Evolutionary conservation across 2,888 invertebrate species (phyloP).

Genomic region (Nycteola revayana): DNA sequence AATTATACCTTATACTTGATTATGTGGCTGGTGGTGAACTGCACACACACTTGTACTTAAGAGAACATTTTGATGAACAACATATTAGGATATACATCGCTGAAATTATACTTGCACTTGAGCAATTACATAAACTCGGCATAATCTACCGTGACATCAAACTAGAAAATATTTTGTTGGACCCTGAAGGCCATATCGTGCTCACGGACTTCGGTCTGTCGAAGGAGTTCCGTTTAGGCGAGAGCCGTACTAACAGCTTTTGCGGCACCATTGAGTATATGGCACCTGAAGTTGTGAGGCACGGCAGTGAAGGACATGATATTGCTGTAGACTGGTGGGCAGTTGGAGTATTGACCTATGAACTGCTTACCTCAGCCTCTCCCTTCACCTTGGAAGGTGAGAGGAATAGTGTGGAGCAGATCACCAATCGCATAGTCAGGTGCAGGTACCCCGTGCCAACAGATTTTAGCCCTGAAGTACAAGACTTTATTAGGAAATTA

Average conservation of each 20-base stretch:
- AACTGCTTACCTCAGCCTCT: slow-evolving; percentile 97
- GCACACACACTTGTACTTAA: slow-evolving; percentile 97
- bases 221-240: slow-evolving; percentile 91
- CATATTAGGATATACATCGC: slow-evolving; percentile 97
- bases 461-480: slow-evolving; percentile 85
- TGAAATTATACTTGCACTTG: slow-evolving; percentile 96
- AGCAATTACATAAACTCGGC: slow-evolving; percentile 96
- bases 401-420: slow-evolving; percentile 96
- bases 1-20: slow-evolving; percentile 98
- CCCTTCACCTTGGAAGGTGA: slow-evolving; percentile 98
- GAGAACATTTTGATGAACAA: slow-evolving; percentile 94
- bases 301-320: slow-evolving; percentile 95
- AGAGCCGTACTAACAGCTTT: slow-evolving; percentile 96
- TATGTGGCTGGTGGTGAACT: slow-evolving; percentile 98
- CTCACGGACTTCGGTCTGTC: slow-evolving; percentile 98
- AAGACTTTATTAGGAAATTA: slow-evolving; percentile 86
- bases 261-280: slow-evolving; percentile 99
- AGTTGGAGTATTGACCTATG: slow-evolving; percentile 97
- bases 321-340: slow-evolving; percentile 99
- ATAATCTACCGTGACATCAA: slow-evolving; percentile 99
- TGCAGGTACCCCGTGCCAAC: slow-evolving; percentile 95
- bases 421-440: slow-evolving; percentile 93
- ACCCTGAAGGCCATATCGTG: slow-evolving; percentile 96
- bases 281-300: slow-evolving; percentile 94
- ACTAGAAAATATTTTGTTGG: slow-evolving; percentile 97